A percentile compares a stretch with the other conserved stretches of the same genome.
Conservation (phyloP, 2,888 invertebrate species). For the Copidosoma aretas region DNA sequence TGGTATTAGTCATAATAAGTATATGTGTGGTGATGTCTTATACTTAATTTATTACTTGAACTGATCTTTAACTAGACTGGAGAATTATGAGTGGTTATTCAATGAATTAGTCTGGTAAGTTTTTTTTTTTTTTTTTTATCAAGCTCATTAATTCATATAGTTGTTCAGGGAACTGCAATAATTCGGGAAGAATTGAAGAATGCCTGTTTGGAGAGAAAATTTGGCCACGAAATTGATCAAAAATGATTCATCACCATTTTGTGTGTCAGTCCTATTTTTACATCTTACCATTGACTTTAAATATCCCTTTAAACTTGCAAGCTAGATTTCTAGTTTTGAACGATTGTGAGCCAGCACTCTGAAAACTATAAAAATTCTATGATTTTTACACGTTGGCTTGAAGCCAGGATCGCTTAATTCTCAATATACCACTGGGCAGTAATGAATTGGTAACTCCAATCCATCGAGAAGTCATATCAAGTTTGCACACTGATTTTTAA, state of each 20-base stretch:
- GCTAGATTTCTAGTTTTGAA: background rate
- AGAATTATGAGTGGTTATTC: background rate
- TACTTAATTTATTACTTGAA: too few species aligned
- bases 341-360: slow-evolving; percentile 16
- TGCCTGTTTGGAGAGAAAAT: background rate
- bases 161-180: background rate
- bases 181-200: background rate
- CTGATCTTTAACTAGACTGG: too few species aligned
- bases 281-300: background rate
- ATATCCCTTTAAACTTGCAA: background rate
- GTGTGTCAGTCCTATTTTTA: slow-evolving; percentile 1
- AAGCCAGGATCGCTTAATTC: slow-evolving; percentile 24
- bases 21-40: too few species aligned
- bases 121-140: background rate
- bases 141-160: background rate
- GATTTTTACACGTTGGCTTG: slow-evolving; percentile 27
- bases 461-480: slow-evolving; percentile 7
- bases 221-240: background rate
- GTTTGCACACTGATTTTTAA: slow-evolving; percentile 17
- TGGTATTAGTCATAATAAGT: too few species aligned
- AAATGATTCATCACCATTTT: background rate
- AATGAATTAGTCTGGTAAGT: background rate
- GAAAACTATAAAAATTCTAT: slow-evolving; percentile 37
- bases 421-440: slow-evolving; percentile 16
- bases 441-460: slow-evolving; percentile 14